phyloP scores from a whole-genome alignment of 2,888 invertebrate species.

The Synergus itoensis region DNA sequence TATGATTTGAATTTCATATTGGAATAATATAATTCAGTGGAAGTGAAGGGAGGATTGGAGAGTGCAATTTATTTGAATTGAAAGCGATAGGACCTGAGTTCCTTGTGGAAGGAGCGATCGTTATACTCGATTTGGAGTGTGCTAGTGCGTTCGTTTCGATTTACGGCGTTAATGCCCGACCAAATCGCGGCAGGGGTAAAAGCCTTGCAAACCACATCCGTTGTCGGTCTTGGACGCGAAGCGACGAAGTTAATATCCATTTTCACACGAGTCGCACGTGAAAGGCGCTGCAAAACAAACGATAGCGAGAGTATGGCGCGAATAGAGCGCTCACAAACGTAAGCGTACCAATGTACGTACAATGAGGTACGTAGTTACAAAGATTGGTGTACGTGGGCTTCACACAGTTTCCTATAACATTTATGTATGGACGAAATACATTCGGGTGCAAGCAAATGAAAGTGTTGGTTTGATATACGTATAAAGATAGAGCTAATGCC shows the following conservation, averaged over 20 bases:
- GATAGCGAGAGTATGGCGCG: constrained; percentile 50
- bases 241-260: constrained; percentile 62
- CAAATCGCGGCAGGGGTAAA: constrained; percentile 55
- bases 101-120: constrained; percentile 35
- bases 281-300: constrained; percentile 57
- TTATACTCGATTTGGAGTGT: constrained; percentile 44
- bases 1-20: constrained; percentile 34
- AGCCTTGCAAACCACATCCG: constrained; percentile 59
- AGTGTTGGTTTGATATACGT: not conserved
- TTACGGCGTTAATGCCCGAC: constrained; percentile 52
- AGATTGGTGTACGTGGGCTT: not conserved
- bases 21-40: constrained; percentile 26
- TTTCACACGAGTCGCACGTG: constrained; percentile 55
- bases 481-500: constrained; percentile 48
- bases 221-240: constrained; percentile 53
- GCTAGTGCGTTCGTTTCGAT: constrained; percentile 56
- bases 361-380: constrained; percentile 38
- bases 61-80: constrained; percentile 44
- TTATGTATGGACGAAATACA: constrained; percentile 48
- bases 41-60: constrained; percentile 21
- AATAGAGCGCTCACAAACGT: constrained; percentile 56
- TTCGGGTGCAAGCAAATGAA: not conserved
- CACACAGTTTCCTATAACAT: constrained; percentile 38
- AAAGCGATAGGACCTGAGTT: constrained; percentile 43
- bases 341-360: constrained; percentile 48